Evolutionary conservation across 2,888 invertebrate genomes (phyloP), one percentile per base, ranked within the genome.

Genomic region (Chironomus tentans): DNA sequence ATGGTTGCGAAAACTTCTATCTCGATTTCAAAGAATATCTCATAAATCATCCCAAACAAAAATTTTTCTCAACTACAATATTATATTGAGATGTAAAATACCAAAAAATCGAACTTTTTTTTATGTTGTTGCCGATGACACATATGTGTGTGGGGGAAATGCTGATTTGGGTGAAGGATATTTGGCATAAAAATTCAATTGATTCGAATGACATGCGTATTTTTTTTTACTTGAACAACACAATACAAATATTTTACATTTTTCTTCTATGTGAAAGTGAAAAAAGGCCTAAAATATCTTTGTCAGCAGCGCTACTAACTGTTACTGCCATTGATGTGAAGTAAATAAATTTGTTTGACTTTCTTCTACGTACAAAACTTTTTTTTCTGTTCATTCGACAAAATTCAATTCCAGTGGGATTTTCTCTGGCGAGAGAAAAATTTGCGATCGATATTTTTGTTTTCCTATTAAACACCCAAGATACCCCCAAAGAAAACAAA

Each of bases 101-200:
- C 13, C 10, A 15, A 7, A 62, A 72, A 56, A 62, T 22, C 38
- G 46, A 62, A 72, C 22, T 62, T 62, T 28, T 18, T 21, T 61
- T 72, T 61, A 22, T 71, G 50, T 62, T 50, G 72, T 72, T 71
- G 50, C 15, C 62, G 72, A 72, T 72, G 72, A 72, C 72, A 65
- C 62, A 62, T 22, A 38, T 72, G 61, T 72, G 72, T 38, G 22
- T 62, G 65, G 21, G 21, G 24, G 24, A 18, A 65, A 65, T 24
- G 72, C 18, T 71, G 71, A 56, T 56, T 50, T 71, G 71, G 50
- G 61, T 62, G 72, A 62, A 62, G 22, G 72, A 62, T 72, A 72
- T 72, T 72, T 72, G 72, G 72, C 72, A 72, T 56, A 61, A 72
- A 72, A 72, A 72, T 72, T 72, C 72, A 72, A 72, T 72, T 72